Percentiles rank a stretch among this genome's conserved stretches.
phyloP scores from a whole-genome alignment of 1,140 invertebrate genomes.

The Tribolium madens region DNA sequence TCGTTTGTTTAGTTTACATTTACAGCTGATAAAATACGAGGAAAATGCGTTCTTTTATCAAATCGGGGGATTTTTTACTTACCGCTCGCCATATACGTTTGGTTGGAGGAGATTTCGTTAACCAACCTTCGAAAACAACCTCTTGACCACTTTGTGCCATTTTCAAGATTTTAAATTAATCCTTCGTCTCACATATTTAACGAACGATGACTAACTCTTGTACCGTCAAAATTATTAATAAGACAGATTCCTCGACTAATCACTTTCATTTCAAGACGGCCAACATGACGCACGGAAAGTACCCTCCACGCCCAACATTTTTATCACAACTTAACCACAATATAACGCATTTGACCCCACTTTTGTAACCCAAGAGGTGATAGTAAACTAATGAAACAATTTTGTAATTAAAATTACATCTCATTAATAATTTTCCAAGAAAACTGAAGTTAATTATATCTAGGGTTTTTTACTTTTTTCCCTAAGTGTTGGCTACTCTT shows the following conservation, averaged over 20 bases:
- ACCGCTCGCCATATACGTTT: slow-evolving; percentile 90
- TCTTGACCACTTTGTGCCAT: slow-evolving; percentile 63
- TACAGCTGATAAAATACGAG: slow-evolving; percentile 12
- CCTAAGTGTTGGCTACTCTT: background rate
- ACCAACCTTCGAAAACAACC: slow-evolving; percentile 82
- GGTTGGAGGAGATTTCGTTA: slow-evolving; percentile 91
- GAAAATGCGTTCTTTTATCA: slow-evolving; percentile 11
- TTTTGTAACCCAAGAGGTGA: background rate
- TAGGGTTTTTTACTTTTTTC: background rate
- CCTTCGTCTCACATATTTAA: slow-evolving; percentile 43
- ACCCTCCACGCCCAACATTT: background rate
- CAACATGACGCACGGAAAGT: background rate
- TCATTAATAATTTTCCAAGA: no score
- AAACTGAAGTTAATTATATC: background rate
- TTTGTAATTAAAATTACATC: no score
- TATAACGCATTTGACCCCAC: background rate
- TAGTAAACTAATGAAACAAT: no score
- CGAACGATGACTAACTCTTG: slow-evolving; percentile 43
- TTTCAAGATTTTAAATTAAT: slow-evolving; percentile 61
- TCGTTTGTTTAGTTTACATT: slow-evolving; percentile 48
- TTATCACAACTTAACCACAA: background rate
- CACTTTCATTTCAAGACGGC: slow-evolving; percentile 30
- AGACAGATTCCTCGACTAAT: slow-evolving; percentile 13
- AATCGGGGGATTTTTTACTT: slow-evolving; percentile 67
- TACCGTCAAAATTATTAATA: slow-evolving; percentile 1